Evolutionary conservation across 1,140 invertebrate species (phyloP).

Genomic region (Ericerus pela): DNA sequence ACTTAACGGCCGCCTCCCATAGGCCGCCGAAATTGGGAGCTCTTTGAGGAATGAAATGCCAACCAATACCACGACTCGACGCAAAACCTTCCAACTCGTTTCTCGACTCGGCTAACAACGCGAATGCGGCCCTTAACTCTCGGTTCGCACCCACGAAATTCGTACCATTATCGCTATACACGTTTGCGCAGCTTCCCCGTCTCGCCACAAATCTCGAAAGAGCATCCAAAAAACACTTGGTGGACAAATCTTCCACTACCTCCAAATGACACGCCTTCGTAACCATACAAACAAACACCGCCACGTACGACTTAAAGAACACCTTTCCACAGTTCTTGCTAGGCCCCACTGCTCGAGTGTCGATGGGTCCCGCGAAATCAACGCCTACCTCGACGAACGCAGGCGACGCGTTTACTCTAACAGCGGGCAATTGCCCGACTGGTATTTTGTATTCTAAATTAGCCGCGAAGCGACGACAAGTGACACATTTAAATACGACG

Average conservation of each 20-base stretch:
- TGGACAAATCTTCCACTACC: conserved; percentile 22
- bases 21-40: conserved; percentile 25
- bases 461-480: too few relatives aligned
- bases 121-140: neutral
- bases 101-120: too few relatives aligned
- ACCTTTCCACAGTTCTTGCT: too few relatives aligned
- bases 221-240: conserved; percentile 22
- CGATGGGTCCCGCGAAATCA: too few relatives aligned
- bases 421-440: too few relatives aligned
- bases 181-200: conserved; percentile 14
- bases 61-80: conserved; percentile 5
- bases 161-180: conserved; percentile 18
- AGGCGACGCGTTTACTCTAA: too few relatives aligned
- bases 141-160: conserved; percentile 20
- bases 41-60: conserved; percentile 25
- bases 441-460: too few relatives aligned
- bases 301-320: conserved; percentile 18
- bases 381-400: too few relatives aligned
- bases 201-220: conserved; percentile 23
- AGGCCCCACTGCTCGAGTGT: too few relatives aligned
- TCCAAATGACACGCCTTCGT: conserved; percentile 26
- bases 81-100: neutral
- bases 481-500: too few relatives aligned
- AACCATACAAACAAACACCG: conserved; percentile 25
- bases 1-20: conserved; percentile 27